phyloP scores from a whole-genome alignment of 2,113 vertebrate genomes.

The Pterocles gutturalis region DNA sequence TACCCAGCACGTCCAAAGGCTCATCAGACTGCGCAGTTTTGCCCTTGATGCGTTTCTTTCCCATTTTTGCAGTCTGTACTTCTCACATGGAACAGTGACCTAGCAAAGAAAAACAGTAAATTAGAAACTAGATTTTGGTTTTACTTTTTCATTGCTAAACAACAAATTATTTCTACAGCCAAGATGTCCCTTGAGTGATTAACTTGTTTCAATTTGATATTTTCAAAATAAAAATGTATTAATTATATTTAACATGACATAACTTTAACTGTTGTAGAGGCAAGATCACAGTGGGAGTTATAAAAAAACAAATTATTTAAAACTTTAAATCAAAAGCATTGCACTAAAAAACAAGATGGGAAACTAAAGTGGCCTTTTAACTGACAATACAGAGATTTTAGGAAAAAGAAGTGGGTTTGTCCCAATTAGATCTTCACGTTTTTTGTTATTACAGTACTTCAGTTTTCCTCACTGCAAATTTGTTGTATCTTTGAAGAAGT shows the following conservation, averaged over 20 bases:
- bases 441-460: not conserved
- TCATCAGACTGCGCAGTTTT: constrained; percentile 66
- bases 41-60: constrained; percentile 80
- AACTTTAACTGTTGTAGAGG: not conserved
- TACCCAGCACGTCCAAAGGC: constrained; percentile 66
- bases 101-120: constrained; percentile 38
- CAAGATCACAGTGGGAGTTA: not conserved
- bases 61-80: constrained; percentile 68
- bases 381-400: not conserved
- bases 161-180: not conserved
- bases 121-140: not conserved
- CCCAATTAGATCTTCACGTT: not conserved
- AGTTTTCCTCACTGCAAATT: not conserved
- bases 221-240: not conserved
- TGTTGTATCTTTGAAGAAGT: not conserved
- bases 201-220: not conserved
- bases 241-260: not conserved
- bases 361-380: not conserved
- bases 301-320: not conserved
- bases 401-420: not conserved
- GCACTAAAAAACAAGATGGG: not conserved
- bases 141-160: not conserved
- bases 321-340: not conserved
- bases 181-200: not conserved
- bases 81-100: constrained; percentile 63